Base-by-base conservation (phyloP, 2,888 invertebrate genomes). In the Diplolepis rosae region DNA sequence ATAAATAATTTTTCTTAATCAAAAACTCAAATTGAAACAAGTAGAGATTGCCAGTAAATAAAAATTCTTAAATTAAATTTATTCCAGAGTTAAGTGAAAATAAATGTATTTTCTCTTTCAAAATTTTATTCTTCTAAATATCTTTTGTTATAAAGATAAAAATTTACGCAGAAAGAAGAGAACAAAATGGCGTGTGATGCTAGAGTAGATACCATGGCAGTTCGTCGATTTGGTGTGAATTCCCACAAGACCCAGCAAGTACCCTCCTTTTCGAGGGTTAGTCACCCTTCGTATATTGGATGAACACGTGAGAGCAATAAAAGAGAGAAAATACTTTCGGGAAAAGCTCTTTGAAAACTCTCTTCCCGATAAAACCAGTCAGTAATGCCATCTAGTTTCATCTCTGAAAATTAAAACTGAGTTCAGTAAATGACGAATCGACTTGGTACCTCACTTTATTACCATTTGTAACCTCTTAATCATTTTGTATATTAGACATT, bases 101-200 rank as follows among this genome's bases (percentile, higher is more conserved):
- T n/a, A n/a, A n/a, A n/a, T n/a, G n/a, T n/a, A n/a, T n/a, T n/a
- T n/a, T n/a, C n/a, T n/a, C n/a, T n/a, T n/a, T n/a, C 3, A 15
- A 18, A 0, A 45, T 7, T 0, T 22, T 1, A 45, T 45, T 45
- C 18, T 45, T 45, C 0, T 0, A 7, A 48, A 3, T 9, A 48
- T 11, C 2, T 22, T 4, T 48, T 9, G 48, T 11, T 22, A 22
- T 15, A 48, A 22, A 2, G 22, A 13, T 27, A 24, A 61, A 61
- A 61, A 39, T 39, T 27, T 27, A 1, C 1, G n/a, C 24, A 7
- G 24, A 24, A 61, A 22, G 22, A 39, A 9, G 22, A 24, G 22
- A 61, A 61, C 61, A 61, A 61, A 61, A 61, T 61, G 61, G 61
- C 61, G 61, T 61, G 27, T 35, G 56, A 32, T 22, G 13, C 56